Conservation (phyloP, 2,888 invertebrate genomes). For the Trichopoda pennipes region DNA sequence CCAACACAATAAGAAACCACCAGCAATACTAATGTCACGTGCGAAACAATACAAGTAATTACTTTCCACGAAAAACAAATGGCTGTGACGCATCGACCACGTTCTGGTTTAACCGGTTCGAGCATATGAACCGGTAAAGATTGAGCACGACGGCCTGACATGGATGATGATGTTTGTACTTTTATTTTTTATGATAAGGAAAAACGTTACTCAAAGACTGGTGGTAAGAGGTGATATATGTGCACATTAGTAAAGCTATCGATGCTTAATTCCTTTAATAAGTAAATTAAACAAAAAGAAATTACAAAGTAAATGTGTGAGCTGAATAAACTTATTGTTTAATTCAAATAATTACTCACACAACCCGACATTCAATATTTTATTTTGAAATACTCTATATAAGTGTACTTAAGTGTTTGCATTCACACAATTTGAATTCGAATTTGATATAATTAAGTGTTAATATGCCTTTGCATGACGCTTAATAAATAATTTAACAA, state of each 20-base stretch:
- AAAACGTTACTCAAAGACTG: neutral
- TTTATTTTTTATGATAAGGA: neutral
- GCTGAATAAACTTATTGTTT: neutral
- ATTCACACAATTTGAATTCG: too few relatives aligned
- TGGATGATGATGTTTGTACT: conserved; percentile 54
- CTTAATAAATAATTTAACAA: too few relatives aligned
- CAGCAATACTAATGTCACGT: conserved; percentile 91
- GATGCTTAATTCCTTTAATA: too few relatives aligned
- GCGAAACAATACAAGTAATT: conserved; percentile 92
- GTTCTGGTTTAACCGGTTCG: conserved; percentile 75
- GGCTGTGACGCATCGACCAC: conserved; percentile 78
- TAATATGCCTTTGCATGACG: too few relatives aligned
- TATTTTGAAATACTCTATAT: too few relatives aligned
- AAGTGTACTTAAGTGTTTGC: too few relatives aligned
- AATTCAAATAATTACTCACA: too few relatives aligned
- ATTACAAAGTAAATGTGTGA: conserved; percentile 21
- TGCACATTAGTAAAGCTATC: too few relatives aligned
- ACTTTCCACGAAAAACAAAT: conserved; percentile 85
- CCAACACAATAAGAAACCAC: conserved; percentile 95
- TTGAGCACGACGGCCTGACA: conserved; percentile 78
- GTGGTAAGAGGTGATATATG: neutral
- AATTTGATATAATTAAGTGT: too few relatives aligned
- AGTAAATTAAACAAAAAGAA: neutral
- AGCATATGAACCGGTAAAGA: conserved; percentile 78
- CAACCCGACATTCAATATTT: too few relatives aligned